Evolutionary conservation across 2,888 invertebrate genomes (phyloP).

Genomic region (Perdita meconis): DNA sequence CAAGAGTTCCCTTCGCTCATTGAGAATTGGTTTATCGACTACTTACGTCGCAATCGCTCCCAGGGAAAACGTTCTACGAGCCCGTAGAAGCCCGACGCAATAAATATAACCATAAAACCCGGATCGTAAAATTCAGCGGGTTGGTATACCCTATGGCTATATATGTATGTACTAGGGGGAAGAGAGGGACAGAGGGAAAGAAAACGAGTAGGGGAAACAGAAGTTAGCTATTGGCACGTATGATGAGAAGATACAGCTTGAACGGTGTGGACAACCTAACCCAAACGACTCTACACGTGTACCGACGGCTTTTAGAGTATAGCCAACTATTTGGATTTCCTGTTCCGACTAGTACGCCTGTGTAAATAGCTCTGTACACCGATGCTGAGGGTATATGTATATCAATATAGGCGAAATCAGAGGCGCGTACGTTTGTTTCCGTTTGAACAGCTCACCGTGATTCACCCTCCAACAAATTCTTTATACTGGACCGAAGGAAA

Average conservation of each 20-base stretch:
- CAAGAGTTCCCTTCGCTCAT: conserved; percentile 71
- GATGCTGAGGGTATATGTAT: background rate
- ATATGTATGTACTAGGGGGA: conserved; percentile 16
- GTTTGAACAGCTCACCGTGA: background rate
- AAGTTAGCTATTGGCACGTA: conserved; percentile 73
- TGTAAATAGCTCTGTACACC: background rate
- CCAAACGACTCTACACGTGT: conserved; percentile 58
- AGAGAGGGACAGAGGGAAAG: background rate
- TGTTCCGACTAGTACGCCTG: conserved; percentile 9
- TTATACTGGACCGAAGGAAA: conserved; percentile 9
- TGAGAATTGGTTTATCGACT: conserved; percentile 81
- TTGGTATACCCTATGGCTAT: conserved; percentile 36
- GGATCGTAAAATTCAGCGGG: conserved; percentile 68
- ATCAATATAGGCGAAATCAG: conserved; percentile 5
- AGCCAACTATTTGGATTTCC: conserved; percentile 38
- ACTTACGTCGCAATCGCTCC: conserved; percentile 78
- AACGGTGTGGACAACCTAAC: conserved; percentile 63
- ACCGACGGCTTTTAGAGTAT: conserved; percentile 62
- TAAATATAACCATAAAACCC: conserved; percentile 80
- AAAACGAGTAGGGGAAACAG: background rate
- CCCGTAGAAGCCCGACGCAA: conserved; percentile 69
- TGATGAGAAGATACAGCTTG: conserved; percentile 72
- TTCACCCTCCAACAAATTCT: background rate
- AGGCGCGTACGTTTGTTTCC: background rate
- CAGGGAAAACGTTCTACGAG: conserved; percentile 69